phyloP scores from a whole-genome alignment of 23 tunicate genomes.

The Oikopleura dioica region DNA sequence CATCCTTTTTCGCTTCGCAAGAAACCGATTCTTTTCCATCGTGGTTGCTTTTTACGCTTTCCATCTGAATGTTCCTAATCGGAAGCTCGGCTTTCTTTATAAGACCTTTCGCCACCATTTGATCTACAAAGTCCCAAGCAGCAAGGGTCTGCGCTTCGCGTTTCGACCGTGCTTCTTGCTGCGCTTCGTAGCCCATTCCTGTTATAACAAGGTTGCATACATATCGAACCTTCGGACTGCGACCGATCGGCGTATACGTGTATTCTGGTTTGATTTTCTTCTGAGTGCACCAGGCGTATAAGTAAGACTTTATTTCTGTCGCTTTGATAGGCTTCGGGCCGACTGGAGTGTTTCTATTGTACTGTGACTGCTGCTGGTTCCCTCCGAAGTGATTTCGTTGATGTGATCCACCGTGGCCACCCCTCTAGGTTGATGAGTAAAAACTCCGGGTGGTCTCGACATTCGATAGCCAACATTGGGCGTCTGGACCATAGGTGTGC shows the following conservation, averaged over 20 bases:
- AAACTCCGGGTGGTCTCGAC: too few relatives aligned
- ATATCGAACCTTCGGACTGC: slow-evolving; percentile 20
- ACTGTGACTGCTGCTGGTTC: too few relatives aligned
- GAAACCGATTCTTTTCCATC: too few relatives aligned
- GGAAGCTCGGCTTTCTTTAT: slow-evolving; percentile 70
- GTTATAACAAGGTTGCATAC: slow-evolving; percentile 16
- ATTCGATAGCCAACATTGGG: too few relatives aligned
- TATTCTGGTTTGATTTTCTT: slow-evolving; percentile 76
- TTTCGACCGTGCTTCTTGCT: slow-evolving; percentile 38
- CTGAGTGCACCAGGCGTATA: slow-evolving; percentile 97
- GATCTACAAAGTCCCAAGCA: slow-evolving; percentile 73
- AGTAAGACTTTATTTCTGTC: slow-evolving; percentile 57
- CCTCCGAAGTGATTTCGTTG: too few relatives aligned
- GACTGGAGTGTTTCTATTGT: too few relatives aligned
- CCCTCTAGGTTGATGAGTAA: too few relatives aligned
- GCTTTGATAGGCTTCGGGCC: slow-evolving; percentile 84
- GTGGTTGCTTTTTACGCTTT: too few relatives aligned
- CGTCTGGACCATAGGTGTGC: too few relatives aligned
- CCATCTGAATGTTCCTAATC: slow-evolving; percentile 8
- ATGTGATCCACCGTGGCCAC: too few relatives aligned
- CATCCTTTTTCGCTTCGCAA: not conserved
- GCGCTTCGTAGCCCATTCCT: slow-evolving; percentile 39
- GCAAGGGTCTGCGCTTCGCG: slow-evolving; percentile 77
- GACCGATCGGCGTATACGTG: slow-evolving; percentile 35
- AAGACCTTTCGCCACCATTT: slow-evolving; percentile 45